phyloP scores from a whole-genome alignment of 2,797 vertebrate genomes.

The Myripristis jacobus region DNA sequence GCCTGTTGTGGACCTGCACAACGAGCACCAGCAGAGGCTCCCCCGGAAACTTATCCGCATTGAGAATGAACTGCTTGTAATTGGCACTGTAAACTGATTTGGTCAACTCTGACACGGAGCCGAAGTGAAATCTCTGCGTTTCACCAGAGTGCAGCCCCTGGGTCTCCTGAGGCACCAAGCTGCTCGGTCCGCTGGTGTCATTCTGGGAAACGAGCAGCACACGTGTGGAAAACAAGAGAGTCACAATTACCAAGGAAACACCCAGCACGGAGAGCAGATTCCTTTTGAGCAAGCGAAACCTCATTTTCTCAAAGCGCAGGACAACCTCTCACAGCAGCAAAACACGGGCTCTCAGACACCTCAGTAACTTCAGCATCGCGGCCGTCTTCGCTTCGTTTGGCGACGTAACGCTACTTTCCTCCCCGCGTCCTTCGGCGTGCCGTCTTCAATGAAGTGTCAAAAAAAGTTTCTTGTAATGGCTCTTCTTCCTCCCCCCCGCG shows the following conservation, averaged over 20 bases:
- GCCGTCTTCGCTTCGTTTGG: conserved; percentile 19
- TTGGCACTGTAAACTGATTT: conserved; percentile 79
- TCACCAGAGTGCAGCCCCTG: conserved; percentile 6
- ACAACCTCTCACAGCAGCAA: conserved; percentile 8
- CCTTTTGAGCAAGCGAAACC: conserved; percentile 76
- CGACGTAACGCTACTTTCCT: too few relatives aligned
- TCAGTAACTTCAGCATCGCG: conserved; percentile 32
- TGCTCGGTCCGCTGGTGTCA: neutral
- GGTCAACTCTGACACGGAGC: conserved; percentile 60
- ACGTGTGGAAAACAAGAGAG: conserved; percentile 67
- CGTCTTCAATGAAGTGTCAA: conserved; percentile 14
- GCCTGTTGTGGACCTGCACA: conserved; percentile 85
- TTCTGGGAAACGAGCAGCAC: conserved; percentile 41
- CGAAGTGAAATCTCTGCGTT: conserved; percentile 61
- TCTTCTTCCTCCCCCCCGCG: conserved; percentile 2
- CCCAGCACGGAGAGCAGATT: conserved; percentile 73
- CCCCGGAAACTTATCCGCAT: conserved; percentile 73
- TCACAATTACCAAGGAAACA: conserved; percentile 59
- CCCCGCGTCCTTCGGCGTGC: conserved; percentile 18
- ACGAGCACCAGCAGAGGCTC: conserved; percentile 82
- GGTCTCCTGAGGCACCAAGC: neutral
- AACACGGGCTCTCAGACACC: conserved; percentile 43
- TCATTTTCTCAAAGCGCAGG: conserved; percentile 71
- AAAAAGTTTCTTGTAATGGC: neutral
- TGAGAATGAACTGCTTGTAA: conserved; percentile 76